phyloP scores from a whole-genome alignment of 2,113 vertebrate species.

The Thamnaconus septentrionalis region DNA sequence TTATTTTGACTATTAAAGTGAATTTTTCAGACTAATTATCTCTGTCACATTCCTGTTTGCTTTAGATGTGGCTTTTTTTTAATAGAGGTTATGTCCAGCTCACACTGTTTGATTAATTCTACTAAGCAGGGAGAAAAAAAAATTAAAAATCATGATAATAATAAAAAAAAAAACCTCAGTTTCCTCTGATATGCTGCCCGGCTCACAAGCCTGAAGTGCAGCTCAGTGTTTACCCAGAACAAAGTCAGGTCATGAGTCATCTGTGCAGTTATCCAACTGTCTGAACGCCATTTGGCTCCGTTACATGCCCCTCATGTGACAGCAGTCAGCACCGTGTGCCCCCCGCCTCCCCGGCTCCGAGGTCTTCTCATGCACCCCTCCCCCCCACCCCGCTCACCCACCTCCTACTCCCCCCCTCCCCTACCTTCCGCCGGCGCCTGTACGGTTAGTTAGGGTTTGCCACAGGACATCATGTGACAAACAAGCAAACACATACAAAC shows the following conservation, averaged over 20 bases:
- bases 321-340: constrained; percentile 62
- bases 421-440: constrained; percentile 76
- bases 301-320: constrained; percentile 79
- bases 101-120: too few species aligned
- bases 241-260: constrained; percentile 76
- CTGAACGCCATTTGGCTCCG: constrained; percentile 74
- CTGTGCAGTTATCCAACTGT: constrained; percentile 72
- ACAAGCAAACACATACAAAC: constrained; percentile 70
- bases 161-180: too few species aligned
- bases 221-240: constrained; percentile 57
- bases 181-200: constrained; percentile 2
- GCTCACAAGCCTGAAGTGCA: constrained; percentile 28
- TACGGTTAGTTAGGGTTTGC: constrained; percentile 80
- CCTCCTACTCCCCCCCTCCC: constrained; percentile 31
- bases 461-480: constrained; percentile 83
- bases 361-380: constrained; percentile 41
- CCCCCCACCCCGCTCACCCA: constrained; percentile 54
- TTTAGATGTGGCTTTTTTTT: too few species aligned
- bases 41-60: too few species aligned
- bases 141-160: too few species aligned
- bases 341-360: constrained; percentile 45
- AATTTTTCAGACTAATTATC: too few species aligned
- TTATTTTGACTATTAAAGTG: too few species aligned
- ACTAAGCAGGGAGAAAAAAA: too few species aligned
- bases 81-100: too few species aligned